A percentile compares a stretch with the other conserved stretches of the same genome.
These are phyloP conservation scores for Enteromius anoplus DNA, from an alignment of 2,797 vertebrate species.

Conservation along the genomic window DNA sequence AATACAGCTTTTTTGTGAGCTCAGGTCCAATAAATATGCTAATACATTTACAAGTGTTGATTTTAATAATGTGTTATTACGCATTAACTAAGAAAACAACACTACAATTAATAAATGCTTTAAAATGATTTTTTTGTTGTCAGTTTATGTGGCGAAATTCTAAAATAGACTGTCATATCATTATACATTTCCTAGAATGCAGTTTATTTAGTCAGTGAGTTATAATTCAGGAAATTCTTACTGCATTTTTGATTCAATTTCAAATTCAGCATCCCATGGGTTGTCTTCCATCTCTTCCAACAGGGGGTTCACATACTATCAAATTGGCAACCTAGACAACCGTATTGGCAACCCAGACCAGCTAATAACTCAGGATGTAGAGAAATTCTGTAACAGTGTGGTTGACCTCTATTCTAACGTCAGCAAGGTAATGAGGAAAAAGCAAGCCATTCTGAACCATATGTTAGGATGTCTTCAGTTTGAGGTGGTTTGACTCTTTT, in stretches of 20 bases:
- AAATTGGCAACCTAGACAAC: conserved; percentile 89
- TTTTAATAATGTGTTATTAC: background rate
- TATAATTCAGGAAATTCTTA: no score
- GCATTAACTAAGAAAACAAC: background rate
- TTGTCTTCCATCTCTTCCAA: conserved; percentile 38
- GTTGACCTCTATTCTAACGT: conserved; percentile 89
- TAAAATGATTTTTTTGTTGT: background rate
- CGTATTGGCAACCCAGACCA: conserved; percentile 88
- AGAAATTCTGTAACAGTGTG: conserved; percentile 88
- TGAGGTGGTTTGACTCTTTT: background rate
- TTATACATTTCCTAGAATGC: background rate
- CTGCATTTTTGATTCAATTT: background rate
- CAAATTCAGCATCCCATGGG: background rate
- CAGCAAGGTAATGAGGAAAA: conserved; percentile 78
- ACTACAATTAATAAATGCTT: background rate
- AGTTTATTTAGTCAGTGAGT: background rate
- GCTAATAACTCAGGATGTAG: conserved; percentile 87
- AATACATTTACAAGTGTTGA: background rate
- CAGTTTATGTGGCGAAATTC: background rate
- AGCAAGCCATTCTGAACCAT: background rate
- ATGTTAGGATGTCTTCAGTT: background rate
- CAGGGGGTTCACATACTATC: conserved; percentile 86
- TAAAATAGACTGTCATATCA: background rate
- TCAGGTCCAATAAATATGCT: background rate
- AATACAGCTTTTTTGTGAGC: background rate